Evolutionary conservation across 2,113 vertebrate species (phyloP).

Genomic region (Hiodon tergisus): DNA sequence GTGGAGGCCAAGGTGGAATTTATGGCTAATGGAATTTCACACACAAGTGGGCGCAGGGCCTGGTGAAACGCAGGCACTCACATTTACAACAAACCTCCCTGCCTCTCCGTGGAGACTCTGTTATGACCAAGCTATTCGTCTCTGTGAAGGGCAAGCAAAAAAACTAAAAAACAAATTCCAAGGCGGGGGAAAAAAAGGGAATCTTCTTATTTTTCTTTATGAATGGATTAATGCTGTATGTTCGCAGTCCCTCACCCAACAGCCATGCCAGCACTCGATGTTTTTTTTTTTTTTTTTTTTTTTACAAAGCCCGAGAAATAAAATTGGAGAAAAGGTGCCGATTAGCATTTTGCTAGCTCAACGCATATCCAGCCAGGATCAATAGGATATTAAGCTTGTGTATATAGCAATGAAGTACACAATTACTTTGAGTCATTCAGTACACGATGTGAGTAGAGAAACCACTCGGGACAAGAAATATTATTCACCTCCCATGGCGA

Average conservation of each 20-base stretch:
- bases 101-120: constrained; percentile 56
- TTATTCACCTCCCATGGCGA: constrained; percentile 32
- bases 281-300: constrained; percentile 12
- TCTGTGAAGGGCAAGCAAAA: constrained; percentile 62
- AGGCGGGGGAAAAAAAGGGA: constrained; percentile 34
- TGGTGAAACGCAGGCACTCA: constrained; percentile 56
- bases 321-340: constrained; percentile 62
- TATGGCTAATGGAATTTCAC: constrained; percentile 67
- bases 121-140: constrained; percentile 71
- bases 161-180: constrained; percentile 52
- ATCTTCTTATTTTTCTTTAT: constrained; percentile 20
- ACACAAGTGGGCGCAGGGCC: constrained; percentile 48
- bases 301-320: constrained; percentile 32
- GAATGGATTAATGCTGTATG: constrained; percentile 68
- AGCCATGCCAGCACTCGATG: constrained; percentile 10
- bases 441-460: constrained; percentile 49
- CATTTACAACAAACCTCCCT: constrained; percentile 61
- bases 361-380: constrained; percentile 75
- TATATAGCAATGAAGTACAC: constrained; percentile 74
- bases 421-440: constrained; percentile 62
- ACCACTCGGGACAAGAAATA: constrained; percentile 32
- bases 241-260: constrained; percentile 68
- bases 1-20: constrained; percentile 59
- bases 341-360: constrained; percentile 90
- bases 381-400: constrained; percentile 83